Base-by-base conservation (phyloP, 2,113 vertebrate genomes). In the Scalopus aquaticus region DNA sequence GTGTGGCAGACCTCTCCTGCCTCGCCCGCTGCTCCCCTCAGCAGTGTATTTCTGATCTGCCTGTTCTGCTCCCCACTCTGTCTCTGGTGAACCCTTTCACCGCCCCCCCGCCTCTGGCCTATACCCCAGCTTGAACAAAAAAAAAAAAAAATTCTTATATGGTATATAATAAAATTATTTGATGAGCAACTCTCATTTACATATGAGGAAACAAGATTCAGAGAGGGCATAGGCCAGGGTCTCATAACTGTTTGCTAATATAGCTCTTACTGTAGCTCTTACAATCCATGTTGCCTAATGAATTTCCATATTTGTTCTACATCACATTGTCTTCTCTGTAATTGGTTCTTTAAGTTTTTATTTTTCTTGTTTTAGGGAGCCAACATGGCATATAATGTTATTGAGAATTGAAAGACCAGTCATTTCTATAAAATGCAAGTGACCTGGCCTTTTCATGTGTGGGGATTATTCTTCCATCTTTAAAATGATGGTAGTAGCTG, bases 211-310 rank as follows among this genome's bases (percentile, higher is more conserved):
- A 84, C 35, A 93, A 77, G 70, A 88, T 39, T 88, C 20, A 15
- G 56, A 91, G 35, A 90, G 19, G 13, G 72, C 76, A 17, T 86
- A 88, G 82, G 88, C 44, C 58, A 60, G 26, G 30, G 24, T 62
- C 91, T 95, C 78, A 84, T 95, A 91, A 96, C 65, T 85, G 51
- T 88, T 93, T 91, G 74, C 65, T 93, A 65, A 39, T 58, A 16
- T 9, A 51, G 89, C 72, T 88, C 72, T 80, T 78, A 74, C 72
- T 91, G 69, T n/a, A n/a, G n/a, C n/a, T n/a, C n/a, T n/a, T n/a
- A n/a, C n/a, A 91, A 62, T 26, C 9, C 20, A 77, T 22, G 24
- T 73, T 91, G 78, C 32, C 67, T 80, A 65, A 78, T 19, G 46
- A 16, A 5, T 79, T 93, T 86, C 82, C 20, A 11, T 56, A 32